Evolutionary conservation across 2,113 vertebrate genomes (phyloP).

Genomic region (Triplophysa tibetana): DNA sequence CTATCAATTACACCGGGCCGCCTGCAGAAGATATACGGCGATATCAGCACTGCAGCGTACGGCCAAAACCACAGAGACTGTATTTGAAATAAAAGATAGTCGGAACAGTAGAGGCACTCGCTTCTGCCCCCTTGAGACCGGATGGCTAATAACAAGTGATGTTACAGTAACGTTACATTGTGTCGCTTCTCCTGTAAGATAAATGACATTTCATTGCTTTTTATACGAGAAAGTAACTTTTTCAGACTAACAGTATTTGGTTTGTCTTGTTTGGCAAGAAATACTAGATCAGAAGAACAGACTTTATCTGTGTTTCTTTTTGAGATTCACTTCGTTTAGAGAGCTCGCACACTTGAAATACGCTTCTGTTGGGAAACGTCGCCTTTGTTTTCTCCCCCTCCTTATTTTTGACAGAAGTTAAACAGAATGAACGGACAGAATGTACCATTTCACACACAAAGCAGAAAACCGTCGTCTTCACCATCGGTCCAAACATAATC

Average conservation of each 20-base stretch:
- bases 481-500: not conserved
- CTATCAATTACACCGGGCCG: constrained; percentile 8
- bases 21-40: constrained; percentile 7
- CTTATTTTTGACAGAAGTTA: constrained; percentile 5
- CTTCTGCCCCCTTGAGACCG: not conserved
- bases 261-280: not conserved
- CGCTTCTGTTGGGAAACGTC: no score
- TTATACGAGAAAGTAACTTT: no score
- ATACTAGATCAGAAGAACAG: not conserved
- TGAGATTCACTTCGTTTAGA: not conserved
- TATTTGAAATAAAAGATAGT: constrained; percentile 4
- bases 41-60: not conserved
- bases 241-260: no score
- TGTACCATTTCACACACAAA: not conserved
- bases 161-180: no score
- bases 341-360: constrained; percentile 6
- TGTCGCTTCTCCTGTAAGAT: no score
- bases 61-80: constrained; percentile 10
- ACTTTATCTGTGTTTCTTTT: not conserved
- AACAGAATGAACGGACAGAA: no score
- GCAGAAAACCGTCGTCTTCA: not conserved
- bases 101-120: not conserved
- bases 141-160: not conserved
- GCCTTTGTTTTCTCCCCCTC: not conserved
- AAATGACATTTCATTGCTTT: no score